phyloP scores from a whole-genome alignment of 2,113 vertebrate genomes.

The Malurus alboscapulatus region DNA sequence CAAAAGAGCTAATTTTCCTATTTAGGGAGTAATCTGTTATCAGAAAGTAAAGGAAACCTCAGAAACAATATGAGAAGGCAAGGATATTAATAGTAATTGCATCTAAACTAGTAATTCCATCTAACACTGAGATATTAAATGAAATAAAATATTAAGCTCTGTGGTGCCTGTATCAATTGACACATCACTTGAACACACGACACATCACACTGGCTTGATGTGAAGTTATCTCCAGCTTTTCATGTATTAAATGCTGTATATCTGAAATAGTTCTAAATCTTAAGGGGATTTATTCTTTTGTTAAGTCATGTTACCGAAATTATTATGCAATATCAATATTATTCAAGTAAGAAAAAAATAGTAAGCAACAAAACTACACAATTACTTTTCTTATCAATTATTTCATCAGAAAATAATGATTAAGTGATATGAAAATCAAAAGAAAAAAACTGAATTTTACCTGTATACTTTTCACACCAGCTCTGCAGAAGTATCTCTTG shows the following conservation, averaged over 20 bases:
- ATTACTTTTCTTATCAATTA: background rate
- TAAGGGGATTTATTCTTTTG: background rate
- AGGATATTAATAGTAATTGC: background rate
- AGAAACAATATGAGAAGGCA: background rate
- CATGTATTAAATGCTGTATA: background rate
- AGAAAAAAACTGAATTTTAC: slow-evolving; percentile 59
- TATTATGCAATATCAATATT: background rate
- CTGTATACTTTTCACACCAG: slow-evolving; percentile 97
- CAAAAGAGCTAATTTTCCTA: background rate
- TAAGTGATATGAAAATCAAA: background rate
- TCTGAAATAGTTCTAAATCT: background rate
- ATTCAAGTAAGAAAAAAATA: background rate
- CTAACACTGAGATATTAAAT: background rate
- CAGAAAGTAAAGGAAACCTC: background rate
- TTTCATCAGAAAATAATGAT: background rate
- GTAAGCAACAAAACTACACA: background rate
- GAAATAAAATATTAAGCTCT: background rate
- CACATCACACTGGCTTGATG: background rate
- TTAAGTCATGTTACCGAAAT: background rate
- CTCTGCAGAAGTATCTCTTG: slow-evolving; percentile 95
- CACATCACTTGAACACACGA: background rate
- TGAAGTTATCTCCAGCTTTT: background rate
- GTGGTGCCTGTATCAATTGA: background rate
- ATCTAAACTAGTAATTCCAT: background rate
- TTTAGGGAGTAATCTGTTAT: background rate